Percentiles rank a stretch among this genome's conserved stretches.
phyloP scores from a whole-genome alignment of 2,797 vertebrate species.

The Eurystomus glaucurus region DNA sequence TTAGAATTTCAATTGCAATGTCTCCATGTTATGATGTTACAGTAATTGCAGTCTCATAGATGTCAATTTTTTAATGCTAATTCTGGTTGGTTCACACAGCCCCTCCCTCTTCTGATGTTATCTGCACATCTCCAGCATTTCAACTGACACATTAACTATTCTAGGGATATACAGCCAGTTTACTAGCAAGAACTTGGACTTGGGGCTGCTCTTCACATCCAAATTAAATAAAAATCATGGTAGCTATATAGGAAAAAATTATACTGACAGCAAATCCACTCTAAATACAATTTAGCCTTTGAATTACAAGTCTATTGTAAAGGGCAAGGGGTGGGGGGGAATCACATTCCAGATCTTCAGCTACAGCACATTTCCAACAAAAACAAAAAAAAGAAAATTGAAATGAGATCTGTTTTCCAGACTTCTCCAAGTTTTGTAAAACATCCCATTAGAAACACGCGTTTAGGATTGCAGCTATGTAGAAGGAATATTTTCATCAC shows the following conservation, averaged over 20 bases:
- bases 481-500: background rate
- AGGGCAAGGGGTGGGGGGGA: background rate
- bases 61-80: constrained; percentile 56
- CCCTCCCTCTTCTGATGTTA: background rate
- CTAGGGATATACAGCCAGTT: background rate
- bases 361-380: background rate
- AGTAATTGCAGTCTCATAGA: background rate
- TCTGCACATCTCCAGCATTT: constrained; percentile 9
- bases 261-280: background rate
- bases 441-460: background rate
- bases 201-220: background rate
- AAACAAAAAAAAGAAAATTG: background rate
- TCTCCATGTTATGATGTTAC: background rate
- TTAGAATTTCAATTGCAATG: constrained; percentile 33
- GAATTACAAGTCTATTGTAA: background rate
- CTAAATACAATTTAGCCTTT: background rate
- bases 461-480: rapidly evolving
- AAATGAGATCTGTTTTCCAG: rapidly evolving
- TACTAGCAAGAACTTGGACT: background rate
- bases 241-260: background rate
- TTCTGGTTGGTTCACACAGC: background rate
- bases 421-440: background rate
- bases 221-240: background rate
- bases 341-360: background rate
- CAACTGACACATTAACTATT: background rate